Evolutionary conservation across 2,888 invertebrate genomes (phyloP).

Genomic region (Caenorhabditis sinica): DNA sequence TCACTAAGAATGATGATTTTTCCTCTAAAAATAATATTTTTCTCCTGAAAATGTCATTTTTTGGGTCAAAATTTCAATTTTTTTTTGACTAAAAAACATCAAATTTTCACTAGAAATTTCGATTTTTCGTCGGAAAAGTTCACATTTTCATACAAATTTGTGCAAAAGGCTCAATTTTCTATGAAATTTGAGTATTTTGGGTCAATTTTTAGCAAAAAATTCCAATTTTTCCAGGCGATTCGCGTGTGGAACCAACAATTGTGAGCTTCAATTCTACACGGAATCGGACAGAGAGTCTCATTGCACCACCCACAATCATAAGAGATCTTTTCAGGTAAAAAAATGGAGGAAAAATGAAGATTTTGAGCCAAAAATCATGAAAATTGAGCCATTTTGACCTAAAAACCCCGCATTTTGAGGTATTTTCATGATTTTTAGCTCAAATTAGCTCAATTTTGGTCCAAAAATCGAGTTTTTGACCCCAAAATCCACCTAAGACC

Average conservation of each 20-base stretch:
- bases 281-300: slow-evolving; percentile 45
- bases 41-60: too few relatives aligned
- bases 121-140: too few relatives aligned
- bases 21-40: too few relatives aligned
- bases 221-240: slow-evolving; percentile 24
- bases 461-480: not conserved
- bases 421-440: too few relatives aligned
- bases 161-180: too few relatives aligned
- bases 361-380: not conserved
- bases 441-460: too few relatives aligned
- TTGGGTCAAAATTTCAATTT: too few relatives aligned
- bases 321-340: slow-evolving; percentile 53
- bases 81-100: not conserved
- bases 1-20: too few relatives aligned
- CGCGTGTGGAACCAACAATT: slow-evolving; percentile 34
- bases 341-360: not conserved
- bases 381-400: not conserved
- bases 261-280: slow-evolving; percentile 41
- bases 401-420: too few relatives aligned
- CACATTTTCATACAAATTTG: too few relatives aligned
- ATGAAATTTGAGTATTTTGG: too few relatives aligned
- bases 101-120: not conserved
- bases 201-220: too few relatives aligned
- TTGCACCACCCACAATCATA: slow-evolving; percentile 34
- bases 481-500: not conserved